Evolutionary conservation across 2,888 invertebrate genomes (phyloP).

Genomic region (Blastobasis adustella): DNA sequence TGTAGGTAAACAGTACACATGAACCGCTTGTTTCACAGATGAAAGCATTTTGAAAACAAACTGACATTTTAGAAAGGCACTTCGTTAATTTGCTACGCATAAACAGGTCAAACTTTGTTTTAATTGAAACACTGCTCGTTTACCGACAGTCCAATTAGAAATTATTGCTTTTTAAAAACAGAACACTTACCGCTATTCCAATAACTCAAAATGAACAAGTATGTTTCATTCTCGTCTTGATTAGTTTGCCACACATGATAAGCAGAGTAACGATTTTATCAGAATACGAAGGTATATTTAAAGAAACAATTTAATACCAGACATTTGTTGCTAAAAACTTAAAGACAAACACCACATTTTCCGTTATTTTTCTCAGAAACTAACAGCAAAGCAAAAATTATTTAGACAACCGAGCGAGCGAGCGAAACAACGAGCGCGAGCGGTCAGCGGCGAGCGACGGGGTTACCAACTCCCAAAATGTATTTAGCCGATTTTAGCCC

Average conservation of each 20-base stretch:
- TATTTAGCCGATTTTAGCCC: no score
- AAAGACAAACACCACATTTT: constrained; percentile 48
- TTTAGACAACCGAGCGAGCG: constrained; percentile 43
- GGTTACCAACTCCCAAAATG: not conserved
- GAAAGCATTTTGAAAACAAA: constrained; percentile 33
- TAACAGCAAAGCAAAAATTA: constrained; percentile 51
- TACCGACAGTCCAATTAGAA: no score
- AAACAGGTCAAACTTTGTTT: constrained; percentile 24
- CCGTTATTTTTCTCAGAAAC: constrained; percentile 62
- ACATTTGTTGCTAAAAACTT: no score
- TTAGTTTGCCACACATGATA: constrained; percentile 63
- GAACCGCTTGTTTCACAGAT: constrained; percentile 12
- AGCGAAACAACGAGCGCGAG: constrained; percentile 18
- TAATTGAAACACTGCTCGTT: constrained; percentile 5
- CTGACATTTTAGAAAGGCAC: constrained; percentile 58
- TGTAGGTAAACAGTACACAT: constrained; percentile 2
- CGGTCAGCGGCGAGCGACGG: not conserved
- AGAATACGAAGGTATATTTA: constrained; percentile 5
- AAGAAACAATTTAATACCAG: not conserved
- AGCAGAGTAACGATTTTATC: constrained; percentile 19
- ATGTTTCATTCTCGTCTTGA: constrained; percentile 66
- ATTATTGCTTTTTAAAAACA: no score
- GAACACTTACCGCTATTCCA: constrained; percentile 56
- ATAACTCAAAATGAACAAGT: constrained; percentile 54
- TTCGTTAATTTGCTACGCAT: constrained; percentile 24